A percentile compares a stretch with the other conserved stretches of the same genome.
phyloP scores from a whole-genome alignment of 2,797 vertebrate species.

The Heteromormyrus szaboi region DNA sequence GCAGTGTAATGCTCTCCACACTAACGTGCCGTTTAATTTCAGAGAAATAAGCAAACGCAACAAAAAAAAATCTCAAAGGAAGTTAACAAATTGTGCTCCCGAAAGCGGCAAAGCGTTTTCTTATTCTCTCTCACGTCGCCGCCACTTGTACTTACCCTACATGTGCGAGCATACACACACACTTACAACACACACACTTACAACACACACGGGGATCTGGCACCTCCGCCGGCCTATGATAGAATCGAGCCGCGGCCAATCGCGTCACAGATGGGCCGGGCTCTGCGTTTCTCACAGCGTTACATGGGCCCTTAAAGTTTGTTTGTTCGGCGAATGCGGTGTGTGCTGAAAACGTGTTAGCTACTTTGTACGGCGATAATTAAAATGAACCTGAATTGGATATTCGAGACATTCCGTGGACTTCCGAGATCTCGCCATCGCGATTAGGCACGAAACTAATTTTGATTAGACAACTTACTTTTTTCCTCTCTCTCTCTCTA shows the following conservation, averaged over 20 bases:
- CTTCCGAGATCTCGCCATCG: slow-evolving; percentile 49
- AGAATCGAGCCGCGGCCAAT: slow-evolving; percentile 64
- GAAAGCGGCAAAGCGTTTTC: slow-evolving; percentile 20
- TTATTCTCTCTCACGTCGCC: slow-evolving; percentile 34
- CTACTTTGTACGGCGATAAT: slow-evolving; percentile 59
- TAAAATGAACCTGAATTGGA: slow-evolving; percentile 59
- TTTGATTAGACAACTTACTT: slow-evolving; percentile 31
- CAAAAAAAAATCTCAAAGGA: neutral
- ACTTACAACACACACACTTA: slow-evolving; percentile 24
- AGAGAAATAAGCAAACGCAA: neutral
- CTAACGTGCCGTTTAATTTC: neutral
- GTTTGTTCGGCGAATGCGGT: slow-evolving; percentile 74
- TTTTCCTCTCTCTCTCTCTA: slow-evolving; percentile 36
- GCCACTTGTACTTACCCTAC: slow-evolving; percentile 31
- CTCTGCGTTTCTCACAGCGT: slow-evolving; percentile 59
- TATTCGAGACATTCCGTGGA: slow-evolving; percentile 56
- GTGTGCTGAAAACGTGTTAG: slow-evolving; percentile 75
- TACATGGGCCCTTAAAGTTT: slow-evolving; percentile 75
- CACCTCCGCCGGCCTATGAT: slow-evolving; percentile 48
- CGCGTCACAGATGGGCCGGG: slow-evolving; percentile 57
- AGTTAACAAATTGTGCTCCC: neutral
- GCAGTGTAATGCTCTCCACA: neutral
- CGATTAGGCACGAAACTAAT: slow-evolving; percentile 60
- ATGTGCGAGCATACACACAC: slow-evolving; percentile 17
- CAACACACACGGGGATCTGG: slow-evolving; percentile 27